Percentiles rank a stretch among this genome's conserved stretches.
These are phyloP conservation scores for Caenorhabditis sulstoni DNA, from an alignment of 2,888 invertebrate genomes.

Conservation along the genomic window DNA sequence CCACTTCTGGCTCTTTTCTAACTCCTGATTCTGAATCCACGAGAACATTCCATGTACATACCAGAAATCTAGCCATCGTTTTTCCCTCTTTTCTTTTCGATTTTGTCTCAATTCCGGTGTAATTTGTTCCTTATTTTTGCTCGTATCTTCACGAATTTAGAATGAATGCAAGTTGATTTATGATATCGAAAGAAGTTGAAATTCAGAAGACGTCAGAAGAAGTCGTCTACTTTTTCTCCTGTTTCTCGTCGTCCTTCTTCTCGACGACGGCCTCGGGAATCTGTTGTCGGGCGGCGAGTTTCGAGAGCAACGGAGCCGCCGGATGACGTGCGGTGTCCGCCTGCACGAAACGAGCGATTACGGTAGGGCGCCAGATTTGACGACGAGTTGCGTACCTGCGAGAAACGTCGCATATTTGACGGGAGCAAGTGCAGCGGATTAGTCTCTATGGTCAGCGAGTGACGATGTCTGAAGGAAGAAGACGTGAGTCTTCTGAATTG, in stretches of 20 bases:
- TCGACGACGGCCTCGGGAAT: conserved; percentile 58
- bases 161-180: neutral
- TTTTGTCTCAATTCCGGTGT: conserved; percentile 16
- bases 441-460: conserved; percentile 75
- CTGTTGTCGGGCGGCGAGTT: conserved; percentile 61
- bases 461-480: conserved; percentile 74
- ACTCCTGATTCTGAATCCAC: neutral
- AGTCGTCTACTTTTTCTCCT: conserved; percentile 44
- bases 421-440: conserved; percentile 74
- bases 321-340: conserved; percentile 69
- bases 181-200: conserved; percentile 10
- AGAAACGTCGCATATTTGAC: conserved; percentile 71
- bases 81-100: too few relatives aligned
- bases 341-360: conserved; percentile 51
- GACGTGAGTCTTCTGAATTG: too few relatives aligned
- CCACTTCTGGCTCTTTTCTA: conserved; percentile 14
- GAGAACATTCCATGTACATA: conserved; percentile 60
- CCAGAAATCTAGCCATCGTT: conserved; percentile 23
- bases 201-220: neutral
- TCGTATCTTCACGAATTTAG: neutral
- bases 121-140: conserved; percentile 8
- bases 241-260: conserved; percentile 55
- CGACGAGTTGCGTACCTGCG: conserved; percentile 40
- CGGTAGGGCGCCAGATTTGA: neutral
- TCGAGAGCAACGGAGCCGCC: conserved; percentile 65